phyloP scores from a whole-genome alignment of 2,888 invertebrate species.

The Pseudeuparius sepicola region DNA sequence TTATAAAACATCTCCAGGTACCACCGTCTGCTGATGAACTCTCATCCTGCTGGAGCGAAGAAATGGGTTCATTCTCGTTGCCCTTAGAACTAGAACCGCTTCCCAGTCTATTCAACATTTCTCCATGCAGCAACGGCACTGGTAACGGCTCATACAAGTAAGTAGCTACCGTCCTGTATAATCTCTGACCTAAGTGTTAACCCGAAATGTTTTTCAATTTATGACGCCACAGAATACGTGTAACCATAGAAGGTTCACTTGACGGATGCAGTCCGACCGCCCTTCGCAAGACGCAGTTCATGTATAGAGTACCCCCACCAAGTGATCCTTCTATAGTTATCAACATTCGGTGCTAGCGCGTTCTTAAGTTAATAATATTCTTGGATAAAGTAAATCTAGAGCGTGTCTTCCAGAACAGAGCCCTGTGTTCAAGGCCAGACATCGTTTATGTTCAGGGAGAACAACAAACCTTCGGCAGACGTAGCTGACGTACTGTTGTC shows the following conservation, averaged over 20 bases:
- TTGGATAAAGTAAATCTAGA: too few relatives aligned
- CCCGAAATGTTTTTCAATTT: too few relatives aligned
- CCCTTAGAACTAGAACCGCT: constrained; percentile 81
- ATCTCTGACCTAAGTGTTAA: too few relatives aligned
- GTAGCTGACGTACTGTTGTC: constrained; percentile 84
- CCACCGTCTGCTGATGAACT: constrained; percentile 34
- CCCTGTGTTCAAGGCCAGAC: constrained; percentile 25
- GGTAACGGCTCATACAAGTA: constrained; percentile 49
- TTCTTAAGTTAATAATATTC: too few relatives aligned
- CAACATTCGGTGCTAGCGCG: too few relatives aligned
- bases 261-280: constrained; percentile 1
- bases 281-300: too few relatives aligned
- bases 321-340: constrained; percentile 9
- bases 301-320: background rate
- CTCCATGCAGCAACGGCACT: constrained; percentile 60
- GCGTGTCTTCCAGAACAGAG: constrained; percentile 30
- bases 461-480: constrained; percentile 40
- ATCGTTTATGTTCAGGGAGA: constrained; percentile 27
- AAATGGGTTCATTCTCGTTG: constrained; percentile 77
- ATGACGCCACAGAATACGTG: background rate
- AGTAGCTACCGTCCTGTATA: too few relatives aligned
- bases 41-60: constrained; percentile 46
- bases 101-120: constrained; percentile 78
- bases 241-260: too few relatives aligned
- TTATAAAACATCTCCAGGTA: too few relatives aligned